A percentile compares a stretch with the other conserved stretches of the same genome.
Evolutionary conservation across 53 echinoderm and acorn worm species (phyloP).

Genomic region (Henricia sp.): DNA sequence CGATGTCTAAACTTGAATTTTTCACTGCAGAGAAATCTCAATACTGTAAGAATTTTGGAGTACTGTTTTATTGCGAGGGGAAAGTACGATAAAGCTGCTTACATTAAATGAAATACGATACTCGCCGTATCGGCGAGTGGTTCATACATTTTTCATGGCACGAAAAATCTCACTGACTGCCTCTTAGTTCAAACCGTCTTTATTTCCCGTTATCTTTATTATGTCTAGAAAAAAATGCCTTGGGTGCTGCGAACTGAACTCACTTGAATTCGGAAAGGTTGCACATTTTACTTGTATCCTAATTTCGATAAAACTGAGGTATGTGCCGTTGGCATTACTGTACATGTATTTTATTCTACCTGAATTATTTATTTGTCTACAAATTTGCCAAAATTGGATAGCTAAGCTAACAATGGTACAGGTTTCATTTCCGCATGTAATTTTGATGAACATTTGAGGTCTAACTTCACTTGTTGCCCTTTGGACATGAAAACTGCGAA

Average conservation of each 20-base stretch:
- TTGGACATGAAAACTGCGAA: too few species aligned
- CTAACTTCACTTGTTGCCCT: too few species aligned
- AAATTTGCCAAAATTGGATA: background rate
- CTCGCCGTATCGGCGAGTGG: background rate
- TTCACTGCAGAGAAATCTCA: background rate
- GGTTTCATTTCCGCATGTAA: too few species aligned
- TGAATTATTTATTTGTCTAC: slow-evolving; percentile 1
- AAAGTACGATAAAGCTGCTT: slow-evolving; percentile 3
- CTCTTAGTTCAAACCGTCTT: too few species aligned
- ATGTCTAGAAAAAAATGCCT: too few species aligned
- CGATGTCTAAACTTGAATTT: slow-evolving; percentile 40
- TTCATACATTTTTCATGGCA: slow-evolving; percentile 58
- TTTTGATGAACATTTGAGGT: too few species aligned
- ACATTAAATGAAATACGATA: slow-evolving; percentile 46
- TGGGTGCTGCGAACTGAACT: background rate
- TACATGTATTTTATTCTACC: background rate
- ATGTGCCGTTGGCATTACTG: slow-evolving; percentile 19
- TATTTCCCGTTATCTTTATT: too few species aligned
- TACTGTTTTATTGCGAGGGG: background rate
- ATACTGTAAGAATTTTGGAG: slow-evolving; percentile 11
- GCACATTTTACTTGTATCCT: slow-evolving; percentile 15
- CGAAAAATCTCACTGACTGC: slow-evolving; percentile 33
- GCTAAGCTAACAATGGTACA: background rate
- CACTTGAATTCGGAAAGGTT: slow-evolving; percentile 4
- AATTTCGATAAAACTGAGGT: slow-evolving; percentile 4